Evolutionary conservation across 64 coral and sea anemone genomes (phyloP), one percentile per base, ranked within the genome.

Genomic region (Montipora foliosa): DNA sequence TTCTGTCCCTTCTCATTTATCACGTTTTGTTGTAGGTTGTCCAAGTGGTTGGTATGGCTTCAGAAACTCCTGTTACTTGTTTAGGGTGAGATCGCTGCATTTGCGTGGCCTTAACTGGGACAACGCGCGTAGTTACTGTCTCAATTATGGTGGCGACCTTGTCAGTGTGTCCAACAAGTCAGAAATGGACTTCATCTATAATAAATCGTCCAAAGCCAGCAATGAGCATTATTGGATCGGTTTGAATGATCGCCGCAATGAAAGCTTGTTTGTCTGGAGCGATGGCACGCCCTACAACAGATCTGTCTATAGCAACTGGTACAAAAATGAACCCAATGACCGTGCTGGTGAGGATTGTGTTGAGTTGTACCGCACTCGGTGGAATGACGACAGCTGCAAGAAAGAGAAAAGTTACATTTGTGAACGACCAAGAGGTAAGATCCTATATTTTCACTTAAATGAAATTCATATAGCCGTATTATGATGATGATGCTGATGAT

Each of bases 51-150:
- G 95, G 95, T 48, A 81, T 14, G 73, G 48, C 44, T 87, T 75
- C 88, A 74, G 74, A 2, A 83, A 88, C 68, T 90, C 76, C 14
- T 96, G 95, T 61, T 96, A 96, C 77, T 90, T 87, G 82, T 90
- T 96, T n/a, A 74, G 90, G 17, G 75, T 84, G 1, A 52, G 60
- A 21, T 87, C 74, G 49, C 53, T 91, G 20, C 62, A 62, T 2
- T 91, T 96, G 8, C 71, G 87, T 66, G 95, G 91, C 20, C 80
- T 89, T 19, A 94, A 77, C 22, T 96, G 95, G 95, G 95, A 96
- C 19, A 84, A 96, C 50, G 95, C 95, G 44, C 82, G 90, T 3
- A 79, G 76, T 25, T 6, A 7, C 2, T 96, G 95, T 75, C 80
- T 90, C 19, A 53, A 45, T 19, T 94, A 87, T 49, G 95, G 88